Evolutionary conservation across 2,113 vertebrate genomes (phyloP).

Genomic region (Guaruba guarouba): DNA sequence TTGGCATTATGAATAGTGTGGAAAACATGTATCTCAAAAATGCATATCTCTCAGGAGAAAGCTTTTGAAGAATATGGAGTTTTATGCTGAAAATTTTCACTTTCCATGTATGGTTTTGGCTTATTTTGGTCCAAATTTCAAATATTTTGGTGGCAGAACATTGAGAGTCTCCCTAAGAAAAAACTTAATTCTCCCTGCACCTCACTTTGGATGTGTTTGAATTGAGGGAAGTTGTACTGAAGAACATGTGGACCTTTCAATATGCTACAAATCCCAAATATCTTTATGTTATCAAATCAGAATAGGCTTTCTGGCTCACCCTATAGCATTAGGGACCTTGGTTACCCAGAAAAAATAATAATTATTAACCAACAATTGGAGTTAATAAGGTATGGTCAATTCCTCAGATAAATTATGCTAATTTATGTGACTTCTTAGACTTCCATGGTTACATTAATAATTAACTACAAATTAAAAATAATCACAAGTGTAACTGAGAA

Average conservation of each 20-base stretch:
- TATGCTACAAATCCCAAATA: background rate
- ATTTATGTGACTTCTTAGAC: slow-evolving; percentile 19
- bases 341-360: background rate
- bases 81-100: background rate
- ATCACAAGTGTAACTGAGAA: background rate
- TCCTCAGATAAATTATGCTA: slow-evolving; percentile 11
- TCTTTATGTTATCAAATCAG: background rate
- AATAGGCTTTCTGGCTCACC: background rate
- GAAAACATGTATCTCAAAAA: background rate
- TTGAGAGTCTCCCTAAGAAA: background rate
- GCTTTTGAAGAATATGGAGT: background rate
- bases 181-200: background rate
- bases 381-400: background rate
- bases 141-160: background rate
- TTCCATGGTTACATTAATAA: slow-evolving; percentile 10
- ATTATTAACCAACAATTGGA: background rate
- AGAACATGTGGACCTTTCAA: background rate
- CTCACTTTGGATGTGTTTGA: background rate
- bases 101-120: background rate
- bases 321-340: background rate
- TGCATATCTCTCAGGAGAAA: background rate
- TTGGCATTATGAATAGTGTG: background rate
- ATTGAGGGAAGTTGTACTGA: background rate
- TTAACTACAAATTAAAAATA: slow-evolving; percentile 36
- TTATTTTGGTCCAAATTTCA: background rate